These are phyloP conservation scores for Phaethon lepturus DNA, from an alignment of 2,113 vertebrate species.

Conservation along the genomic window DNA sequence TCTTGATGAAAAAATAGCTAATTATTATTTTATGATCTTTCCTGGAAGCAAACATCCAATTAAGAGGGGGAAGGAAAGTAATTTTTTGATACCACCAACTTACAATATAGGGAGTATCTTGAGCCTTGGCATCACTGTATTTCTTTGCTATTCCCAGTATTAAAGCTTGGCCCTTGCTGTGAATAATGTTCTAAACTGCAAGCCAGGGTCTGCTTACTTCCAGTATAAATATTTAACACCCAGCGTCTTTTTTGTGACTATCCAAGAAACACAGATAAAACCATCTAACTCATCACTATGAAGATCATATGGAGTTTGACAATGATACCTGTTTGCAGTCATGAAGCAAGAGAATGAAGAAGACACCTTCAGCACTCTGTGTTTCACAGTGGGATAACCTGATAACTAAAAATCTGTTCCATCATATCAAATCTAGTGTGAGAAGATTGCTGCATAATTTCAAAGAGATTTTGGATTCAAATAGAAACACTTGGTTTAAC, in stretches of 20 bases:
- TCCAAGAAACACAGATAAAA: conserved; percentile 40
- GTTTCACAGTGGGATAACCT: neutral
- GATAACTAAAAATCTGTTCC: neutral
- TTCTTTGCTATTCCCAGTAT: neutral
- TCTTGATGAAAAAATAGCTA: neutral
- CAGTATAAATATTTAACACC: conserved; percentile 45
- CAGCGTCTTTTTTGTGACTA: neutral
- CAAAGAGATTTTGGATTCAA: neutral
- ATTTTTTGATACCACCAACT: neutral
- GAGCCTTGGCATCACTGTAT: neutral
- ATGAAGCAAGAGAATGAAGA: neutral
- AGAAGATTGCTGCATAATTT: neutral
- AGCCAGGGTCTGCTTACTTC: neutral
- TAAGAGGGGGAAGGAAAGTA: neutral
- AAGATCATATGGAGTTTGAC: neutral
- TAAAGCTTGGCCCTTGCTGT: neutral
- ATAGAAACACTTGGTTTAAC: neutral
- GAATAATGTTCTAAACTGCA: conserved; percentile 33
- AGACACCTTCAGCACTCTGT: neutral
- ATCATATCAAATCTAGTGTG: neutral
- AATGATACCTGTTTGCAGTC: neutral
- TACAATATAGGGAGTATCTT: neutral
- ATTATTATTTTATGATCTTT: neutral
- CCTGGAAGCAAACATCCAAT: neutral
- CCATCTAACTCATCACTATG: neutral